Conservation (phyloP, 2,113 vertebrate species). For the Oreotrochilus melanogaster region DNA sequence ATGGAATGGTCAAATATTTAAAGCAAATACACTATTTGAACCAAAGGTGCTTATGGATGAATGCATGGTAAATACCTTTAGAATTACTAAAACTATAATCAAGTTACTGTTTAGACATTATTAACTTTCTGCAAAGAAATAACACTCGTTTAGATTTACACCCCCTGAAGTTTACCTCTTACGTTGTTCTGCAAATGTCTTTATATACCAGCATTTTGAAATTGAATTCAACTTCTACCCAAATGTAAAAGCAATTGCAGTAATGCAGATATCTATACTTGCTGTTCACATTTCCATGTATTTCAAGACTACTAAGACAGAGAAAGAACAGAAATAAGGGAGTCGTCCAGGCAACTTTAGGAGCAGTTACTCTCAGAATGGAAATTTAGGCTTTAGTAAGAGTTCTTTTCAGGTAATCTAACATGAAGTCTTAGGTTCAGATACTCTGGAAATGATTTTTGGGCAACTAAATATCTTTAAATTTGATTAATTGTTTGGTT, state of each 20-base stretch:
- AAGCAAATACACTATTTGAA: conserved; percentile 87
- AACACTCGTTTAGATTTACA: background rate
- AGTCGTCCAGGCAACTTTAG: background rate
- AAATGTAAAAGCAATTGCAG: background rate
- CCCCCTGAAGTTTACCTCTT: background rate
- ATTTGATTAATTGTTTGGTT: background rate
- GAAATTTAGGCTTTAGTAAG: background rate
- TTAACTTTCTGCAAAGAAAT: background rate
- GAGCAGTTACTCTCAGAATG: background rate
- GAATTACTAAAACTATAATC: background rate
- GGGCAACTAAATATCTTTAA: background rate
- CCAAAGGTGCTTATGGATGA: conserved; percentile 88
- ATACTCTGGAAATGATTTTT: background rate
- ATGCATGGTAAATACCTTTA: conserved; percentile 87
- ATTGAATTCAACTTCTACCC: background rate
- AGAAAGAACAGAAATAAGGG: background rate
- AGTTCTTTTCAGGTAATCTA: background rate
- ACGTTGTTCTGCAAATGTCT: background rate
- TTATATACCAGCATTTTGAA: background rate
- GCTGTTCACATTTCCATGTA: background rate
- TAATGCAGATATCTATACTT: background rate
- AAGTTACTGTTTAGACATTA: background rate
- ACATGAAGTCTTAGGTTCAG: background rate
- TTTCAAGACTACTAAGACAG: background rate
- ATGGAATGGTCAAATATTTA: conserved; percentile 92